Evolutionary conservation across 2,888 invertebrate species (phyloP), one percentile per base, ranked within the genome.

Genomic region (Eupithecia inturbata): DNA sequence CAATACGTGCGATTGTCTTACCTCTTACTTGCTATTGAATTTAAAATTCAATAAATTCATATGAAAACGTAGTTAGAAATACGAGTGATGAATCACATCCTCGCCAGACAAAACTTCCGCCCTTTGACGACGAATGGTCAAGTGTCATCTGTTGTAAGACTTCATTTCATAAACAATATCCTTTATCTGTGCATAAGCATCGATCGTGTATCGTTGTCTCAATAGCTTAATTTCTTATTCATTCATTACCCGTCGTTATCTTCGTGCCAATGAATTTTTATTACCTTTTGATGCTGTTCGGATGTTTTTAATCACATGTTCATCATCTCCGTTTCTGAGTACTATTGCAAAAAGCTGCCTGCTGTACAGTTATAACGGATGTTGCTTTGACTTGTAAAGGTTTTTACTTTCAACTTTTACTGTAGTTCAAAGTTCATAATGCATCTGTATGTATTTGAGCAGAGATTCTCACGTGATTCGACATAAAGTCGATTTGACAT

Each of bases 1-100:
- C 28, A 19, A 22, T 31, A 85, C 81, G 87, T 87, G 89, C 82
- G 81, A 88, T 85, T 79, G 80, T 80, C 80, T 83, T 77, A 19
- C 19, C 7, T 49, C 9, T 49, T n/a, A n/a, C 9, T 10, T 45
- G n/a, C 6, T 62, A 31, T 31, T 19, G 7, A 62, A 31, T 62
- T 31, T 31, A 26, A 14, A 57, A 26, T 26, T 57, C 26, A 26
- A 26, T 14, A 14, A 26, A 26, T 10, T 53, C 22, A 10, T 49
- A 49, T 49, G 9, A 53, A 22, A 22, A 53, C 28, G 14, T 19
- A 62, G 9, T 10, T 36, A 36, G 39, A 63, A 71, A 57, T 1
- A 39, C 70, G 62, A 69, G 39, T 75, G 49, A 81, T 80, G 79
- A 81, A 80, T 80, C 75, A 78, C 73, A 73, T 79, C 78, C 80